Percentiles rank a stretch among this genome's conserved stretches.
Evolutionary conservation across 2,888 invertebrate species (phyloP).

Genomic region (Drosophila formosana): DNA sequence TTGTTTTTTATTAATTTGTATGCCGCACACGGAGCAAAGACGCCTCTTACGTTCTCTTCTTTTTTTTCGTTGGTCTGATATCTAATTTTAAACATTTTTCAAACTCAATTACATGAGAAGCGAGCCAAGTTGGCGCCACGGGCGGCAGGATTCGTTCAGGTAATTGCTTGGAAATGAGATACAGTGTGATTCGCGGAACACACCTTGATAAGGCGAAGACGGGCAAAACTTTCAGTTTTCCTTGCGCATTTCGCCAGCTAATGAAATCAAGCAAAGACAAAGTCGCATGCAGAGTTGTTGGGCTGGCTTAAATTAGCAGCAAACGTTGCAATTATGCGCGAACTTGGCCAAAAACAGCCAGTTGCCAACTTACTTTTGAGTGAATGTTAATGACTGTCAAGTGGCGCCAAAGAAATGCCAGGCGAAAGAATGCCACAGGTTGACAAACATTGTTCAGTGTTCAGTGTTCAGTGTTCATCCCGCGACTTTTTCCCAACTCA

Average conservation of each 20-base stretch:
- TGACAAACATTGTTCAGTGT: slow-evolving; percentile 49
- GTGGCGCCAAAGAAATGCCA: slow-evolving; percentile 42
- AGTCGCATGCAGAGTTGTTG: slow-evolving; percentile 20
- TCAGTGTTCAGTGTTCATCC: not conserved
- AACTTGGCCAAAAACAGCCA: slow-evolving; percentile 66
- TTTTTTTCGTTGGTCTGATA: slow-evolving; percentile 29
- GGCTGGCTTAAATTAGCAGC: slow-evolving; percentile 64
- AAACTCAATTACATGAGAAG: slow-evolving; percentile 70
- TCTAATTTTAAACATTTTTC: slow-evolving; percentile 71
- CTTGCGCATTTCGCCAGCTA: slow-evolving; percentile 54
- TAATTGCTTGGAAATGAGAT: slow-evolving; percentile 73
- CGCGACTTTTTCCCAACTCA: slow-evolving; percentile 34
- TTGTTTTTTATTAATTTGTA: slow-evolving; percentile 44
- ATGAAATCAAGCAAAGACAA: slow-evolving; percentile 66
- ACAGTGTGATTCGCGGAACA: slow-evolving; percentile 13
- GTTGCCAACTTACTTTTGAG: slow-evolving; percentile 38
- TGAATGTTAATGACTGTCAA: slow-evolving; percentile 74
- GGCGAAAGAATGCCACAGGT: slow-evolving; percentile 54
- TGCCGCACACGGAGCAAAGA: slow-evolving; percentile 38
- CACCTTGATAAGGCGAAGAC: not conserved
- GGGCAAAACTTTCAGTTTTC: slow-evolving; percentile 51
- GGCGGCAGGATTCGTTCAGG: slow-evolving; percentile 45
- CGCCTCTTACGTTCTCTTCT: slow-evolving; percentile 18
- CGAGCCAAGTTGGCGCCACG: slow-evolving; percentile 8
- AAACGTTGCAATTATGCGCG: slow-evolving; percentile 71